Conservation (phyloP, 2,888 invertebrate genomes). For the Himalopsyche tibetana region DNA sequence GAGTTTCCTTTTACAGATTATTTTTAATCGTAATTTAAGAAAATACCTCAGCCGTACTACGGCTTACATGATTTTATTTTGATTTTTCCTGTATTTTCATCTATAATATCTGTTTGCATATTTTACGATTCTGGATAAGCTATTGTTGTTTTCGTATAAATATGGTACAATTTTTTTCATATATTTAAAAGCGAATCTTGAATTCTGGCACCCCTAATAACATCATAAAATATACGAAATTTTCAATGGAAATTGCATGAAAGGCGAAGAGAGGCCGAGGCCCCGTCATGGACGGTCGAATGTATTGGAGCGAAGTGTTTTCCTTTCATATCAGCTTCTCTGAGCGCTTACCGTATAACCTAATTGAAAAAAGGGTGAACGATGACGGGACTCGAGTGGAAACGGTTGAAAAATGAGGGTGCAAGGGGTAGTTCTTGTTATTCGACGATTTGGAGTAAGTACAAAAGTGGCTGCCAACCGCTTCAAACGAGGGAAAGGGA, state of each 20-base stretch:
- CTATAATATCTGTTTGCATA: too few relatives aligned
- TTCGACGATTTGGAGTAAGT: constrained; percentile 15
- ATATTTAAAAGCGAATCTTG: too few relatives aligned
- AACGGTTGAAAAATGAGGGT: constrained; percentile 20
- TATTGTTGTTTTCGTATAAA: too few relatives aligned
- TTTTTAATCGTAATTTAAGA: too few relatives aligned
- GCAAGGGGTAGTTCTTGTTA: constrained; percentile 23
- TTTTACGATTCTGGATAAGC: too few relatives aligned
- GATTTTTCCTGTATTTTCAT: too few relatives aligned
- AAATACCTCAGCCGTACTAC: too few relatives aligned
- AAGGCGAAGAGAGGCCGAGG: neutral
- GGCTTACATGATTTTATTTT: too few relatives aligned
- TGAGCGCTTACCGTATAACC: neutral
- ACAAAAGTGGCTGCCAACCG: neutral
- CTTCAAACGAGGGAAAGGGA: neutral
- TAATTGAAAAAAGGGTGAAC: constrained; percentile 16
- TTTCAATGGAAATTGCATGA: constrained; percentile 5
- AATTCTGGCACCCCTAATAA: neutral
- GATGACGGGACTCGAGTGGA: neutral
- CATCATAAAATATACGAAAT: neutral
- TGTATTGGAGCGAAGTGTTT: constrained; percentile 26
- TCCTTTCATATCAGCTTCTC: neutral
- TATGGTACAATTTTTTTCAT: too few relatives aligned
- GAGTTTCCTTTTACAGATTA: too few relatives aligned
- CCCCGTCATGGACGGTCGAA: constrained; percentile 6